Percentiles rank a stretch among this genome's conserved stretches.
These are phyloP conservation scores for Ellobium chinense DNA, from an alignment of 2,888 invertebrate species.

Conservation along the genomic window DNA sequence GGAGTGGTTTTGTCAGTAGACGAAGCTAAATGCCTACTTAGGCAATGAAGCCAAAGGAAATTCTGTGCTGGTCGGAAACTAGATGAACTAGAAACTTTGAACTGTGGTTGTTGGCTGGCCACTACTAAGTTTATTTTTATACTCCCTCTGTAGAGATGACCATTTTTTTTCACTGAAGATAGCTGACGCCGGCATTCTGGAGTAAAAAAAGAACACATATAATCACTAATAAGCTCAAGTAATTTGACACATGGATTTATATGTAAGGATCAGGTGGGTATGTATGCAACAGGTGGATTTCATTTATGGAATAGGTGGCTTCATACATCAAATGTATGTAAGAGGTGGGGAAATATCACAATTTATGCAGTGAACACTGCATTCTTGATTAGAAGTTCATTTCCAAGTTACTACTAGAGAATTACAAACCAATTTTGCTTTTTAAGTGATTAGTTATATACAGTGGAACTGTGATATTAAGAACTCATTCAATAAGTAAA, in stretches of 20 bases:
- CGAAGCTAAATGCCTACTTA: conserved; percentile 2
- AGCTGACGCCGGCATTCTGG: conserved; percentile 18
- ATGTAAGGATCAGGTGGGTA: background rate
- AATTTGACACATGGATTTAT: background rate
- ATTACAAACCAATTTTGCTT: too few species aligned
- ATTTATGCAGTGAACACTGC: background rate
- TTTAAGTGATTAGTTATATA: too few species aligned
- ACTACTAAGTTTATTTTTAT: background rate
- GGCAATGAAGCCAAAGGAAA: background rate
- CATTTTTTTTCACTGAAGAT: background rate
- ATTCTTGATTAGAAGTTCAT: background rate
- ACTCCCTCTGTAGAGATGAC: background rate
- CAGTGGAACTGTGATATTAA: too few species aligned
- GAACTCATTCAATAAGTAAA: too few species aligned
- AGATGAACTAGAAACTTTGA: background rate
- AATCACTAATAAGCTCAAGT: background rate
- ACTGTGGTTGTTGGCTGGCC: background rate
- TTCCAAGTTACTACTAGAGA: background rate
- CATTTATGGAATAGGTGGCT: background rate
- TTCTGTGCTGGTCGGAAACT: background rate
- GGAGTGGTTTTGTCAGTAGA: background rate
- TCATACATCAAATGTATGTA: too few species aligned
- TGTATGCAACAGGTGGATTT: background rate
- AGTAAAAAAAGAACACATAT: background rate
- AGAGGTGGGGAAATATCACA: background rate